Percentiles rank a stretch among this genome's conserved stretches.
These are phyloP conservation scores for Morbakka virulenta DNA, from an alignment of 30 jellyfish, hydroid and myxozoan genomes.

Conservation along the genomic window DNA sequence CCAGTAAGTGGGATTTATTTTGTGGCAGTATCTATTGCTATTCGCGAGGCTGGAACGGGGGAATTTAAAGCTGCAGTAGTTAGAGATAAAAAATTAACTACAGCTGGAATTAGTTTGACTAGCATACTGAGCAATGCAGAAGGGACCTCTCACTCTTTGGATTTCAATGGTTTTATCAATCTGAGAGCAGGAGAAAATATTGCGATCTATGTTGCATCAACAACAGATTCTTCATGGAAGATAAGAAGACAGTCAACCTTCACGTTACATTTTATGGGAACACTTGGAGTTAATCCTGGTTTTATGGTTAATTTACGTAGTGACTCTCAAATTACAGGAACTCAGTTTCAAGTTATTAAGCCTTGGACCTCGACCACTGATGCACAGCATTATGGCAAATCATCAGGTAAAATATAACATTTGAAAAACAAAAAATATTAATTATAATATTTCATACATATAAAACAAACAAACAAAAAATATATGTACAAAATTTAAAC, in stretches of 20 bases:
- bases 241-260: slow-evolving; percentile 49
- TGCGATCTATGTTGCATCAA: slow-evolving; percentile 47
- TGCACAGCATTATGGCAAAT: slow-evolving; percentile 66
- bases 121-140: slow-evolving; percentile 31
- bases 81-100: slow-evolving; percentile 42
- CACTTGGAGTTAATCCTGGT: slow-evolving; percentile 85
- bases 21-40: slow-evolving; percentile 67
- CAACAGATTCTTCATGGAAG: slow-evolving; percentile 49
- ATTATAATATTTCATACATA: too few relatives aligned
- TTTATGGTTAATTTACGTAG: slow-evolving; percentile 50
- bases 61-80: slow-evolving; percentile 52
- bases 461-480: too few relatives aligned
- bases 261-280: slow-evolving; percentile 75
- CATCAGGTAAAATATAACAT: slow-evolving; percentile 79
- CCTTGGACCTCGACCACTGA: slow-evolving; percentile 70
- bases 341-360: neutral
- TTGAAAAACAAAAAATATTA: too few relatives aligned
- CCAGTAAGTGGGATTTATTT: slow-evolving; percentile 75
- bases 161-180: slow-evolving; percentile 67
- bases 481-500: too few relatives aligned
- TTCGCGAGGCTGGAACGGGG: slow-evolving; percentile 54
- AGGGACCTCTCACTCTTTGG: slow-evolving; percentile 59
- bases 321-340: neutral
- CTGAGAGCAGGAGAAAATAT: slow-evolving; percentile 81
- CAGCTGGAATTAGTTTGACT: slow-evolving; percentile 30